Base-by-base conservation (phyloP, 2,113 vertebrate genomes). In the Marmota monax region DNA sequence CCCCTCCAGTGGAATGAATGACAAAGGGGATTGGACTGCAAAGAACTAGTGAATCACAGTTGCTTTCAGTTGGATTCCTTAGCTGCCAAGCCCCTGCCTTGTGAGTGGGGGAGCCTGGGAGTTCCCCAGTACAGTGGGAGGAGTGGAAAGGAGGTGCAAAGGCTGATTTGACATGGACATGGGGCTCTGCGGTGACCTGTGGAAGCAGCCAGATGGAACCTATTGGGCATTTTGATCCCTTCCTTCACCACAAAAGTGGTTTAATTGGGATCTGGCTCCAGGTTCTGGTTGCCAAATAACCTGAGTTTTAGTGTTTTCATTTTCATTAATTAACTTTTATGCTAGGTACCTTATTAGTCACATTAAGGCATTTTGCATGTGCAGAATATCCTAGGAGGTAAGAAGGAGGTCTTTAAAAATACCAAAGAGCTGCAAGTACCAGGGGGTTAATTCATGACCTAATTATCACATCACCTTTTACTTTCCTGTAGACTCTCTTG, bases 271-370 rank as follows among this genome's bases (percentile, higher is more conserved):
- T 88, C 92, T 97, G 76, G 93, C 97, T 95, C 67, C 84, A 95
- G 93, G 86, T 72, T 69, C 84, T 92, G 84, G 86, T 96, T 93
- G 95, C 97, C 97, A 93, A 96, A 96, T 96, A 98, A 97, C 96
- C 89, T 78, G 79, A 90, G 42, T 95, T 96, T 96, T 96, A 96
- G 93, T 96, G 95, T 97, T 97, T 96, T 96, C 94, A 96, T 97
- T 96, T 97, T 97, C 94, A 97, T 97, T 95, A 97, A 93, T 96
- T 95, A 97, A 96, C 87, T 97, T 97, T 97, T 96, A 92, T 96
- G 86, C 93, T 91, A 58, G 91, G 74, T 70, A 27, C 70, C 76
- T 89, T 97, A 77, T 96, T 97, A 96, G 93, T 92, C 93, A 90
- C 92, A 92, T 92, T 89, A 93, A 96, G 92, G 72, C 80, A 93